Percentiles rank a stretch among this genome's conserved stretches.
Conservation (phyloP, 1,140 invertebrate genomes). For the Drosophila kikkawai region DNA sequence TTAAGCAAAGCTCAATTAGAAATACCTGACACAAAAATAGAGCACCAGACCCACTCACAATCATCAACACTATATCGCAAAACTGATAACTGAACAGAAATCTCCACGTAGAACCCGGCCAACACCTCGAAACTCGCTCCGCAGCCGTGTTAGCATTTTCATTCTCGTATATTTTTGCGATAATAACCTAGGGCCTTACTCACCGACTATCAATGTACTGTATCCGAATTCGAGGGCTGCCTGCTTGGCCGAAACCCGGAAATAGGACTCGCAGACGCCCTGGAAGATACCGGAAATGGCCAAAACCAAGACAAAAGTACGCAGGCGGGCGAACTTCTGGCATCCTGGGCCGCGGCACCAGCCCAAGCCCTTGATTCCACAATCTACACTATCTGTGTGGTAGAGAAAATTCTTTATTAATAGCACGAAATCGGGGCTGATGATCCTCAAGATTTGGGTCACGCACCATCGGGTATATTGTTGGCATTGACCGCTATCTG, state of each 20-base stretch:
- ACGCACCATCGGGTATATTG: slow-evolving; percentile 78
- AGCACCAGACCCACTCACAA: slow-evolving; percentile 29
- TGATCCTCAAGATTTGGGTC: slow-evolving; percentile 10
- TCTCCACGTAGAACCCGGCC: slow-evolving; percentile 51
- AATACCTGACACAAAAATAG: neutral
- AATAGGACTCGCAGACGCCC: slow-evolving; percentile 86
- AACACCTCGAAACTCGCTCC: slow-evolving; percentile 35
- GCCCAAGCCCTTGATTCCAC: slow-evolving; percentile 86
- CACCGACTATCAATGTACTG: slow-evolving; percentile 86
- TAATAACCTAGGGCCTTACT: slow-evolving; percentile 51
- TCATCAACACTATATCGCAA: slow-evolving; percentile 76
- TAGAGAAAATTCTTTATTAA: slow-evolving; percentile 5
- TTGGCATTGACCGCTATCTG: slow-evolving; percentile 78
- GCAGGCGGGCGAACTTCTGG: slow-evolving; percentile 87
- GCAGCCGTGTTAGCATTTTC: slow-evolving; percentile 12
- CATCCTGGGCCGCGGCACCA: slow-evolving; percentile 86
- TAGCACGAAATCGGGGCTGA: neutral
- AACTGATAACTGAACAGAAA: slow-evolving; percentile 65
- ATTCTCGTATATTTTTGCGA: slow-evolving; percentile 34
- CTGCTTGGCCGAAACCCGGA: slow-evolving; percentile 86
- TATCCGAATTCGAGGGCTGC: slow-evolving; percentile 86
- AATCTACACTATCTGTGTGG: slow-evolving; percentile 86
- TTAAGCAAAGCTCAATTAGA: neutral
- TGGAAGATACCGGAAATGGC: slow-evolving; percentile 86
- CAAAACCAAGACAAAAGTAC: slow-evolving; percentile 86